Conservation (phyloP, 1,140 invertebrate genomes). For the Drosophila pseudoananassae region DNA sequence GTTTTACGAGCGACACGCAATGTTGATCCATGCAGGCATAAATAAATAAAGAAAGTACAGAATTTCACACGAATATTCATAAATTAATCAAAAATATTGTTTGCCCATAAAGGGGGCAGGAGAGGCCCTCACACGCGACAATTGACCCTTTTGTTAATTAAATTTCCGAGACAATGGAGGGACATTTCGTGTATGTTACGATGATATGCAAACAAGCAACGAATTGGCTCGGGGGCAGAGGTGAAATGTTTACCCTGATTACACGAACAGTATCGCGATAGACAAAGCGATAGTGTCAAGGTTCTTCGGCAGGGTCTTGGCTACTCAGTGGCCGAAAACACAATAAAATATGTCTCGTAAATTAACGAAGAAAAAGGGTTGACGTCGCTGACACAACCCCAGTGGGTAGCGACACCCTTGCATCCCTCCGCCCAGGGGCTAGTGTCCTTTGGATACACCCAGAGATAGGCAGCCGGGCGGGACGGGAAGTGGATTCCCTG, state of each 20-base stretch:
- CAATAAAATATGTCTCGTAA: conserved; percentile 59
- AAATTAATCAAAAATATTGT: conserved; percentile 81
- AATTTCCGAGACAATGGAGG: conserved; percentile 64
- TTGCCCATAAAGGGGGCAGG: conserved; percentile 24
- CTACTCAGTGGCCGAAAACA: conserved; percentile 20
- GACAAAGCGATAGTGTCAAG: conserved; percentile 55
- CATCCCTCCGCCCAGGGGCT: conserved; percentile 1
- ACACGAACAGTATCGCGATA: conserved; percentile 51
- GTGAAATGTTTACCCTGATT: conserved; percentile 66
- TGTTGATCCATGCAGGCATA: conserved; percentile 48
- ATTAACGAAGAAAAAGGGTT: conserved; percentile 67
- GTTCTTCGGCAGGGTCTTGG: conserved; percentile 31
- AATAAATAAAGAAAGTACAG: conserved; percentile 45
- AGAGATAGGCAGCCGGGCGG: conserved; percentile 24
- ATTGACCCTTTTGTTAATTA: conserved; percentile 82
- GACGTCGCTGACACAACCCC: conserved; percentile 57
- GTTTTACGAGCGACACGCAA: conserved; percentile 62
- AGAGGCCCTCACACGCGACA: conserved; percentile 65
- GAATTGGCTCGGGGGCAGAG: conserved; percentile 34
- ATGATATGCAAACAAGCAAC: conserved; percentile 66
- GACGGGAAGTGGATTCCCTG: conserved; percentile 38
- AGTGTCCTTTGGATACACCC: conserved; percentile 11
- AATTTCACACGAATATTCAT: conserved; percentile 78
- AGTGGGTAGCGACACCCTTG: conserved; percentile 35
- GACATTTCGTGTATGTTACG: conserved; percentile 49